Percentiles rank a stretch among this genome's conserved stretches.
Conservation (phyloP, 2,797 vertebrate species). For the Calcarius lapponicus region DNA sequence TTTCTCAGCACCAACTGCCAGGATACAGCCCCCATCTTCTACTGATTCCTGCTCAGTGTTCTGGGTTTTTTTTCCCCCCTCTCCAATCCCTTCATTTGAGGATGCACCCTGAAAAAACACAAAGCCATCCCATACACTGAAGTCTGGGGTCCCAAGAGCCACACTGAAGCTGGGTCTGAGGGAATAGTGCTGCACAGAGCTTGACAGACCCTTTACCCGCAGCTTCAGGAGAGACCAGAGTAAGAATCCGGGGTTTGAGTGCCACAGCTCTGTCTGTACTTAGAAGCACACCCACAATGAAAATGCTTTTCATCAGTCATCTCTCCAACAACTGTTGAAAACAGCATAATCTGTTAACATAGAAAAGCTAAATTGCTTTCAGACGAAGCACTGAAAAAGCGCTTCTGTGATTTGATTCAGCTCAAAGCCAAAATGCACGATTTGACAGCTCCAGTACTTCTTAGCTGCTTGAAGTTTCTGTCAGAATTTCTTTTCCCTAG, state of each 20-base stretch:
- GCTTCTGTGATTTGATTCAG: conserved; percentile 8
- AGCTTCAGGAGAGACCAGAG: neutral
- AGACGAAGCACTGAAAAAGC: conserved; percentile 8
- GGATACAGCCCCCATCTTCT: neutral
- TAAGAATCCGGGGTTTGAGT: neutral
- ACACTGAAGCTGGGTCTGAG: neutral
- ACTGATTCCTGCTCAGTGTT: neutral
- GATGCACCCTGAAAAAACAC: neutral
- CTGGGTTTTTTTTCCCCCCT: rapidly evolving
- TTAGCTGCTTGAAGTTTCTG: neutral
- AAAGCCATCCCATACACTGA: neutral
- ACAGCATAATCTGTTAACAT: conserved; percentile 56
- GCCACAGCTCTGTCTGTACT: conserved; percentile 4
- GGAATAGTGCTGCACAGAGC: neutral
- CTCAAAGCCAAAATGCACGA: neutral
- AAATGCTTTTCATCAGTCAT: conserved; percentile 50
- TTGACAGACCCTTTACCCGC: neutral
- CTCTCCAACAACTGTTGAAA: conserved; percentile 58
- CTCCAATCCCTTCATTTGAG: neutral
- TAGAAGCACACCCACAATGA: conserved; percentile 21
- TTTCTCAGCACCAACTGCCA: neutral
- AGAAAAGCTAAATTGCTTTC: conserved; percentile 63
- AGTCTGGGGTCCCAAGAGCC: neutral
- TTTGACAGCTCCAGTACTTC: neutral
- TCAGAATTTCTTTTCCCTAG: neutral